A percentile compares a stretch with the other conserved stretches of the same genome.
These are phyloP conservation scores for Diprion similis DNA, from an alignment of 1,140 invertebrate genomes.

Conservation along the genomic window DNA sequence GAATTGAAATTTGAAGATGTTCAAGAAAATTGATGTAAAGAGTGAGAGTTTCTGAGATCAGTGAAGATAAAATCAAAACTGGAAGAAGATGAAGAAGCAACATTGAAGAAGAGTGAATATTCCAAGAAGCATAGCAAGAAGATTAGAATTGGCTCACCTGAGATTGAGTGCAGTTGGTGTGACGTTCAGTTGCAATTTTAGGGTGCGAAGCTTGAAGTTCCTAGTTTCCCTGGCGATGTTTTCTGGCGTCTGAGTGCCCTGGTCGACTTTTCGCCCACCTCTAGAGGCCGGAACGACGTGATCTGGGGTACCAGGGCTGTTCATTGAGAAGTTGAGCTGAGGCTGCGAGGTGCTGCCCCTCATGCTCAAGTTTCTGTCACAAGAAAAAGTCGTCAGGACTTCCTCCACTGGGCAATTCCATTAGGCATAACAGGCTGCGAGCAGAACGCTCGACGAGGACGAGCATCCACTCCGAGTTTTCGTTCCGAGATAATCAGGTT, in stretches of 20 bases:
- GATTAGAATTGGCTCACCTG: conserved; percentile 58
- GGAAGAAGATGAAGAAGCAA: too few species aligned
- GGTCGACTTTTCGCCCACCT: conserved; percentile 60
- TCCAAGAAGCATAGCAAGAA: too few species aligned
- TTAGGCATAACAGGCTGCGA: too few species aligned
- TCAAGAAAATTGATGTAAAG: too few species aligned
- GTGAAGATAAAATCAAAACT: too few species aligned
- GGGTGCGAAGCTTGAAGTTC: conserved; percentile 68
- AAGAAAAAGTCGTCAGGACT: not conserved
- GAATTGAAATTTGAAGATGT: too few species aligned
- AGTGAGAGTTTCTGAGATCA: too few species aligned
- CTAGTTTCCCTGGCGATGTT: conserved; percentile 72
- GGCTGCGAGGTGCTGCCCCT: conserved; percentile 63
- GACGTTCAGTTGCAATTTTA: conserved; percentile 71
- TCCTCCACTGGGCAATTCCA: too few species aligned
- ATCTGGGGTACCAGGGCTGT: conserved; percentile 57
- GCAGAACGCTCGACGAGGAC: too few species aligned
- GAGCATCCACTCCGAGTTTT: too few species aligned
- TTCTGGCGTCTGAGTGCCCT: conserved; percentile 73
- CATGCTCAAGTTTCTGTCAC: conserved; percentile 34
- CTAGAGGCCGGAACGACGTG: conserved; percentile 40
- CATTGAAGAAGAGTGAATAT: too few species aligned
- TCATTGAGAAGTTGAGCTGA: conserved; percentile 63
- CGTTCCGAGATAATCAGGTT: too few species aligned
- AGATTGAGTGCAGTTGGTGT: conserved; percentile 67